Conservation (phyloP, 2,797 vertebrate species). For the Danio albolineatus region DNA sequence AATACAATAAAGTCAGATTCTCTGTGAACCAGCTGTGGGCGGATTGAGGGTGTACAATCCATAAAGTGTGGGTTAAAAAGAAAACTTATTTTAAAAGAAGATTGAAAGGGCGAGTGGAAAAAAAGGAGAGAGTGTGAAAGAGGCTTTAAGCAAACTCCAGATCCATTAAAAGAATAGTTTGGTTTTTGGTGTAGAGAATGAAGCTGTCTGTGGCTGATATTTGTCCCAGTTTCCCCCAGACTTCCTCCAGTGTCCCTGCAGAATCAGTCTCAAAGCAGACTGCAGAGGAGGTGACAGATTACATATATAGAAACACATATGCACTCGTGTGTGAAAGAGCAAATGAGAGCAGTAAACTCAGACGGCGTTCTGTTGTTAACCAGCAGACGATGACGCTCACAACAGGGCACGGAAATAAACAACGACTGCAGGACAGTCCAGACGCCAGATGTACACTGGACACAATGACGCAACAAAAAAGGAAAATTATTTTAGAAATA, state of each 20-base stretch:
- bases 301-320: conserved; percentile 53
- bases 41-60: conserved; percentile 1
- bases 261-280: conserved; percentile 53
- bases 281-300: conserved; percentile 60
- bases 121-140: not conserved
- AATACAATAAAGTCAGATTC: not conserved
- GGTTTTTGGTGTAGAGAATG: conserved; percentile 33
- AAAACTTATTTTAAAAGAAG: not conserved
- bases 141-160: conserved; percentile 41
- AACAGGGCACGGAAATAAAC: conserved; percentile 6
- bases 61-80: conserved; percentile 22
- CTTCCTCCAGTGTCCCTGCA: conserved; percentile 41
- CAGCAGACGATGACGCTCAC: conserved; percentile 31
- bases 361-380: conserved; percentile 35
- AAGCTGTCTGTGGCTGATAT: conserved; percentile 43
- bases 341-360: conserved; percentile 41
- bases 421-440: conserved; percentile 12
- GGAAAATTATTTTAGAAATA: too few species aligned
- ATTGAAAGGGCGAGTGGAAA: not conserved
- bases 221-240: conserved; percentile 61
- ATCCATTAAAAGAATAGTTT: conserved; percentile 45
- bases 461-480: not conserved
- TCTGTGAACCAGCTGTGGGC: not conserved
- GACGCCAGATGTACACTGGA: not conserved
- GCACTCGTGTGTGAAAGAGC: conserved; percentile 45